Evolutionary conservation across 2,888 invertebrate species (phyloP).

Genomic region (Leptopilina drosophilae): DNA sequence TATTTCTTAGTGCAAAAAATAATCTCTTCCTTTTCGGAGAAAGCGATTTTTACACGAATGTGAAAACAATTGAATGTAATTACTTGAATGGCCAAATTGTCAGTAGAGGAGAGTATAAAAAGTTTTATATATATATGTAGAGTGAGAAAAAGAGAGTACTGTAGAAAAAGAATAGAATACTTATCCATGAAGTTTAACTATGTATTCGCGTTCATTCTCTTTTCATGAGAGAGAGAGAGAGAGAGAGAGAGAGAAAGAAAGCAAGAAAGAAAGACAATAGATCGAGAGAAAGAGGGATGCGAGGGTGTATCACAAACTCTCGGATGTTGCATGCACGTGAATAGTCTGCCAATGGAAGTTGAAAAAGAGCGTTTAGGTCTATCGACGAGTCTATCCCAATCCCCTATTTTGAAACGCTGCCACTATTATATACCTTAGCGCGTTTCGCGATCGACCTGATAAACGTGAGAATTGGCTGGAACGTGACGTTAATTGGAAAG

Average conservation of each 20-base stretch:
- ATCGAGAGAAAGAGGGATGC: slow-evolving; percentile 12
- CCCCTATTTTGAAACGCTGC: slow-evolving; percentile 18
- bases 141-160: not conserved
- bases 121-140: not conserved
- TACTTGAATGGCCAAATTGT: not conserved
- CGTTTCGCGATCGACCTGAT: slow-evolving; percentile 36
- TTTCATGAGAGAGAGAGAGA: slow-evolving; percentile 3
- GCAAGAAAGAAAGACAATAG: slow-evolving; percentile 20
- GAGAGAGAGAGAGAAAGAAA: not conserved
- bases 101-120: too few species aligned
- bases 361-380: slow-evolving; percentile 31
- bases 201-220: slow-evolving; percentile 4
- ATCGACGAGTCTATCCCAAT: slow-evolving; percentile 26
- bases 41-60: too few species aligned
- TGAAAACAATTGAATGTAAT: not conserved
- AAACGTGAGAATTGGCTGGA: slow-evolving; percentile 45
- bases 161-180: slow-evolving; percentile 1
- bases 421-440: slow-evolving; percentile 36
- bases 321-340: slow-evolving; percentile 35
- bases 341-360: slow-evolving; percentile 29
- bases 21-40: too few species aligned
- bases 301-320: slow-evolving; percentile 21
- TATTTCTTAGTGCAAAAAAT: too few species aligned
- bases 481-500: slow-evolving; percentile 48
- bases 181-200: slow-evolving; percentile 12